phyloP scores from a whole-genome alignment of 2,888 invertebrate species.

The Drosophila subsilvestris region DNA sequence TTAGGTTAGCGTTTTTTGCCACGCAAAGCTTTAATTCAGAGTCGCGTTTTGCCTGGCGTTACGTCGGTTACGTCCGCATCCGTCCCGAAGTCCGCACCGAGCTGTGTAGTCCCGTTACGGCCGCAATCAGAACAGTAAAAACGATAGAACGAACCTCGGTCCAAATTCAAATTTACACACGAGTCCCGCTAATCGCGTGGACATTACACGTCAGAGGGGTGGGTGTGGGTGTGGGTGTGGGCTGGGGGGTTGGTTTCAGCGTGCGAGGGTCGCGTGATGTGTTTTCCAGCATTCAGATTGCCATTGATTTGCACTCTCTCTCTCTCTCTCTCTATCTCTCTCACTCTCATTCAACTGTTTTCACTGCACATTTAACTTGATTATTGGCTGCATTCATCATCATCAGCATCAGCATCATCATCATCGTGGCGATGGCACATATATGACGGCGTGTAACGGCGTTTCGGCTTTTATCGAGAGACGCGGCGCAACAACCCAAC shows the following conservation, averaged over 20 bases:
- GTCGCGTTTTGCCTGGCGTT: constrained; percentile 62
- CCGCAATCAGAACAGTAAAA: constrained; percentile 58
- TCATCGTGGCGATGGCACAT: constrained; percentile 8
- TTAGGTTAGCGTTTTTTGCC: constrained; percentile 69
- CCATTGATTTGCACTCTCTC: constrained; percentile 40
- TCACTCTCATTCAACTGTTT: constrained; percentile 4
- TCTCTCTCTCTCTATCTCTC: not conserved
- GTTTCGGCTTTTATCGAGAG: not conserved
- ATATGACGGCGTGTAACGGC: constrained; percentile 12
- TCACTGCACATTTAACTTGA: not conserved
- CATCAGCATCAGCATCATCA: constrained; percentile 29
- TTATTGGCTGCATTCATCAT: constrained; percentile 7
- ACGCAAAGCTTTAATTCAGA: constrained; percentile 79
- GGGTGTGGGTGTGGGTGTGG: not conserved
- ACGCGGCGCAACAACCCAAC: constrained; percentile 74
- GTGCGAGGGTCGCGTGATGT: constrained; percentile 58
- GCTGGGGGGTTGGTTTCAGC: constrained; percentile 14
- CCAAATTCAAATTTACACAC: constrained; percentile 23
- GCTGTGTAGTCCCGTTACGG: not conserved
- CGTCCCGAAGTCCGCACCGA: not conserved
- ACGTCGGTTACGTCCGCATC: constrained; percentile 27
- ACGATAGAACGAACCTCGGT: constrained; percentile 41
- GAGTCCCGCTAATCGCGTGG: constrained; percentile 6
- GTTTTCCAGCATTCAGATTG: constrained; percentile 36
- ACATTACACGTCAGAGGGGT: not conserved